phyloP scores from a whole-genome alignment of 2,797 vertebrate genomes.

The Amblyopsis hoosieri region DNA sequence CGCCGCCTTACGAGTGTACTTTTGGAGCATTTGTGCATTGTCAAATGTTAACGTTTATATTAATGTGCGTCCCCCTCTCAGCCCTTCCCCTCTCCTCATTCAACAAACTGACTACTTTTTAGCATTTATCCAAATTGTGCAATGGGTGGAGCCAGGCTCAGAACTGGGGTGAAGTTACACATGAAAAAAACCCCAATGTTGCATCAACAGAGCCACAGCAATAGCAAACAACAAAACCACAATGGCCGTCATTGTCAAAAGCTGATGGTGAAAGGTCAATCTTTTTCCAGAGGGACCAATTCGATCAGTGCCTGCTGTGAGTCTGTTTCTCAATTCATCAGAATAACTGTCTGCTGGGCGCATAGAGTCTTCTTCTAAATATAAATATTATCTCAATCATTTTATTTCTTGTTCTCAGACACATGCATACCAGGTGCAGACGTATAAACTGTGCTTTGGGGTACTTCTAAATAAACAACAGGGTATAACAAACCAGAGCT shows the following conservation, averaged over 20 bases:
- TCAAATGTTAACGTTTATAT: no score
- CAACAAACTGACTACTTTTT: no score
- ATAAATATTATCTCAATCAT: not conserved
- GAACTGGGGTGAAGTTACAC: no score
- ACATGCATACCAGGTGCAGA: constrained; percentile 11
- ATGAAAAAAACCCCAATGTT: no score
- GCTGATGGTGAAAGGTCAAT: constrained; percentile 38
- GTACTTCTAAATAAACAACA: constrained; percentile 21
- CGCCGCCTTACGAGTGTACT: no score
- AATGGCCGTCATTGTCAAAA: constrained; percentile 11
- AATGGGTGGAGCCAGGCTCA: no score
- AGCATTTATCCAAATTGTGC: no score
- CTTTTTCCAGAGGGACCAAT: constrained; percentile 19
- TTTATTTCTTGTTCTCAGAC: not conserved
- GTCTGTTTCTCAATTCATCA: constrained; percentile 36
- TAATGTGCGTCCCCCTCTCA: no score
- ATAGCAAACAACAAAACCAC: not conserved
- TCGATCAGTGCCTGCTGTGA: constrained; percentile 17
- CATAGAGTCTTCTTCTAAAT: constrained; percentile 5
- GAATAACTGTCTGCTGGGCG: constrained; percentile 32
- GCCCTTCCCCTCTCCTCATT: no score
- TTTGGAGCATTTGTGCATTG: no score
- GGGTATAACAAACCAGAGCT: constrained; percentile 55
- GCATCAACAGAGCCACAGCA: not conserved
- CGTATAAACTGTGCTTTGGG: constrained; percentile 31